Percentiles rank a stretch among this genome's conserved stretches.
Evolutionary conservation across 2,888 invertebrate genomes (phyloP).

Genomic region (Drosophila seclusa): DNA sequence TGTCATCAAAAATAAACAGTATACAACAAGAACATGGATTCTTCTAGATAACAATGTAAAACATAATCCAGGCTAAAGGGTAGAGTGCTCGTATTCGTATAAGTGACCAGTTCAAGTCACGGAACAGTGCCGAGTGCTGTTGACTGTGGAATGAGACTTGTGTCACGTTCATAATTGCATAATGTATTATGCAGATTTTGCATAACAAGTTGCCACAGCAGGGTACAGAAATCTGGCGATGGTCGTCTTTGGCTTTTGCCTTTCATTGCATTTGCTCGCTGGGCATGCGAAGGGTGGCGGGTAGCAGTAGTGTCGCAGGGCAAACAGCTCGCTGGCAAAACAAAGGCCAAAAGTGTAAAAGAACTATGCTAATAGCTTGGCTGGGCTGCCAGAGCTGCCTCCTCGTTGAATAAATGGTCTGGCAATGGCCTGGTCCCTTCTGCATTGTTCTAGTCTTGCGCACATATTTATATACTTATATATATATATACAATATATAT

Average conservation of each 20-base stretch:
- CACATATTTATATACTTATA: background rate
- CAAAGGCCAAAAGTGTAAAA: constrained; percentile 64
- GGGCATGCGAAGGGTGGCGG: background rate
- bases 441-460: background rate
- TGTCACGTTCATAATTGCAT: constrained; percentile 79
- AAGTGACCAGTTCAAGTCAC: constrained; percentile 13
- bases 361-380: constrained; percentile 74
- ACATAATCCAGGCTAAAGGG: background rate
- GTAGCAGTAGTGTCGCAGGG: background rate
- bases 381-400: constrained; percentile 6
- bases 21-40: background rate
- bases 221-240: constrained; percentile 53
- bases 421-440: background rate
- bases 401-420: background rate
- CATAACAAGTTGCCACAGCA: constrained; percentile 71
- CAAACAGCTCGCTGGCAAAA: constrained; percentile 56
- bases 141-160: constrained; percentile 45
- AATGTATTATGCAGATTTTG: constrained; percentile 78
- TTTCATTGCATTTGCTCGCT: constrained; percentile 29
- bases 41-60: background rate
- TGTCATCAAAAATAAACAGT: background rate
- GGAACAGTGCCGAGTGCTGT: constrained; percentile 8
- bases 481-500: background rate
- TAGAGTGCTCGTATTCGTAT: constrained; percentile 2
- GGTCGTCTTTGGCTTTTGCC: constrained; percentile 44